Evolutionary conservation across 2,888 invertebrate genomes (phyloP).

Genomic region (Polia nebulosa): DNA sequence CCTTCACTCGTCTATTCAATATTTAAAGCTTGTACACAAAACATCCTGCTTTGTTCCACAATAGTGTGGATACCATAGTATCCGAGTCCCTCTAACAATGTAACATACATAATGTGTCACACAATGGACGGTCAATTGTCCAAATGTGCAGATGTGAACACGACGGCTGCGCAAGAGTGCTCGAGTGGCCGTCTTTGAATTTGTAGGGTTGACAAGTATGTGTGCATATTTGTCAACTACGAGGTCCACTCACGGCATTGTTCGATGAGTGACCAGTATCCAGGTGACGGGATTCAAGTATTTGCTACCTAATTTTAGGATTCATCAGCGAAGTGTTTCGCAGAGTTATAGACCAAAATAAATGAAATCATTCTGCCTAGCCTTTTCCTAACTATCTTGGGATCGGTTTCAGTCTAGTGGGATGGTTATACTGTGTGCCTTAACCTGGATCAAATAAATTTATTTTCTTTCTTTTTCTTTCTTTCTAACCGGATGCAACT

Average conservation of each 20-base stretch:
- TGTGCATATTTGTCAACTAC: constrained; percentile 5
- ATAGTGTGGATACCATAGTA: constrained; percentile 2
- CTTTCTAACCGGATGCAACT: too few relatives aligned
- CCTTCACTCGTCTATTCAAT: constrained; percentile 1
- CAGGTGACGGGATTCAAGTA: too few relatives aligned
- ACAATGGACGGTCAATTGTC: constrained; percentile 33
- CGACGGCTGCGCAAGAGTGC: constrained; percentile 37
- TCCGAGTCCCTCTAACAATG: constrained; percentile 6
- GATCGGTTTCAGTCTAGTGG: too few relatives aligned
- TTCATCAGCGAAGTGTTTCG: too few relatives aligned
- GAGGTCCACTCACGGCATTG: too few relatives aligned
- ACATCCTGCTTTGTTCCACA: neutral
- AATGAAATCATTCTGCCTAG: too few relatives aligned
- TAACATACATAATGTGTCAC: neutral
- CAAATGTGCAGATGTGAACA: constrained; percentile 29
- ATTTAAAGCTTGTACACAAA: constrained; percentile 1
- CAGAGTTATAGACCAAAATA: too few relatives aligned
- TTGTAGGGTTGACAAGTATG: constrained; percentile 24
- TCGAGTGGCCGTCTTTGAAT: constrained; percentile 4
- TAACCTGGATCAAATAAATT: too few relatives aligned
- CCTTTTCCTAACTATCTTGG: too few relatives aligned
- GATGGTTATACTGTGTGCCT: too few relatives aligned
- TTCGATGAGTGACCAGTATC: neutral
- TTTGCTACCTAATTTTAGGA: too few relatives aligned
- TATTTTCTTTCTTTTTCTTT: too few relatives aligned